phyloP scores from a whole-genome alignment of 2,113 vertebrate species.

The cattle (Bos taurus) region ARS-UCD2.0 NC_037338.1:51546501-51547000 shows the following conservation, averaged over 20 bases:
- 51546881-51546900: no score
- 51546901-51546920: background rate
- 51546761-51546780: no score
- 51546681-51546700: background rate
- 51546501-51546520: background rate
- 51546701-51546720: background rate
- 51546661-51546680: background rate
- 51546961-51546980: background rate
- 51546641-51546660: background rate
- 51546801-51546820: no score
- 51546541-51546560: background rate
- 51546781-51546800: no score
- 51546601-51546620: background rate
- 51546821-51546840: no score
- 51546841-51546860: no score
- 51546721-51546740: no score
- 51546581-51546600: background rate
- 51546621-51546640: background rate
- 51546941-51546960: background rate
- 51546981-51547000: background rate
- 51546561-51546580: background rate
- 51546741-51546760: no score
- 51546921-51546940: background rate
- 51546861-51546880: no score
- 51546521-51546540: background rate